Percentiles rank a stretch among this genome's conserved stretches.
Evolutionary conservation across 2,888 invertebrate species (phyloP).

Genomic region (Drosophila atroscutellata): DNA sequence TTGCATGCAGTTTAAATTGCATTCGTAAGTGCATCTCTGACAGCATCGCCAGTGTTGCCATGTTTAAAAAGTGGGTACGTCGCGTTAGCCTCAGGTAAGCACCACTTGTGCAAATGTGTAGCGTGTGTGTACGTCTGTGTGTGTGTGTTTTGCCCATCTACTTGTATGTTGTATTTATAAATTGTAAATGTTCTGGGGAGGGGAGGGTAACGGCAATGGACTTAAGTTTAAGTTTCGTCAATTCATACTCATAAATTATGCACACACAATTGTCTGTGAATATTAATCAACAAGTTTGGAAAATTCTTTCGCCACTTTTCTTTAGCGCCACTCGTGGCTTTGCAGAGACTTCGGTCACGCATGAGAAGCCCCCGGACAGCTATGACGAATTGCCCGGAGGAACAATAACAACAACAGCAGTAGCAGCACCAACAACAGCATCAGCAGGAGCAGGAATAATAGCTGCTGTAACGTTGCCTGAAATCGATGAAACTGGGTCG

Average conservation of each 20-base stretch:
- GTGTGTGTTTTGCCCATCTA: constrained; percentile 1
- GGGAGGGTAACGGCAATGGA: constrained; percentile 8
- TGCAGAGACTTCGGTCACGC: constrained; percentile 82
- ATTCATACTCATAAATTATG: constrained; percentile 41
- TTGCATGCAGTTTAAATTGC: constrained; percentile 33
- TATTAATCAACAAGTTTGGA: constrained; percentile 59
- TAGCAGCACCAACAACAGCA: constrained; percentile 31
- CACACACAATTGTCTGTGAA: constrained; percentile 4
- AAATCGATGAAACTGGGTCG: constrained; percentile 80
- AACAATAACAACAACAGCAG: constrained; percentile 36
- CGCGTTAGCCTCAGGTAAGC: constrained; percentile 84
- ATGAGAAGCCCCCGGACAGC: constrained; percentile 76
- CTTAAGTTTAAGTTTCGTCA: constrained; percentile 42
- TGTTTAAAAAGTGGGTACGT: constrained; percentile 85
- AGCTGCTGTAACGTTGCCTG: constrained; percentile 64
- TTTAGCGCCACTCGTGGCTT: constrained; percentile 83
- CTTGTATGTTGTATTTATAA: constrained; percentile 40
- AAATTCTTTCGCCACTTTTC: constrained; percentile 13
- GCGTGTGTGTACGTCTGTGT: constrained; percentile 11
- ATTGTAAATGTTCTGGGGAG: constrained; percentile 40
- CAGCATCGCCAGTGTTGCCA: constrained; percentile 60
- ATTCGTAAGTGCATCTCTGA: constrained; percentile 13
- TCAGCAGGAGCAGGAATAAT: constrained; percentile 8
- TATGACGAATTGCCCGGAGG: constrained; percentile 38
- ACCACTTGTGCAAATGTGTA: constrained; percentile 33